Evolutionary conservation across 2,797 vertebrate genomes (phyloP).

Genomic region (Allobates femoralis): DNA sequence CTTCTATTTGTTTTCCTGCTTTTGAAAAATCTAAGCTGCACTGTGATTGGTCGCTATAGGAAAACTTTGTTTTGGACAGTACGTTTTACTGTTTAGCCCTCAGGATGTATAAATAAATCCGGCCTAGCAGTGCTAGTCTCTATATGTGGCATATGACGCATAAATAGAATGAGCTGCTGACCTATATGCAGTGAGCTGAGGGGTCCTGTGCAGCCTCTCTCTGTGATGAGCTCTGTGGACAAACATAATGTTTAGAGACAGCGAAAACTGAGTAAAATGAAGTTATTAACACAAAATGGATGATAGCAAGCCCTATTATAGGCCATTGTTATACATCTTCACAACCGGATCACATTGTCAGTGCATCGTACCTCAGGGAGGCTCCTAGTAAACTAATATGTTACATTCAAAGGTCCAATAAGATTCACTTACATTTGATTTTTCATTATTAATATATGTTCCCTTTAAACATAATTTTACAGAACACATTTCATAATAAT

Average conservation of each 20-base stretch:
- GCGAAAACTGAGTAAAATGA: constrained; percentile 2
- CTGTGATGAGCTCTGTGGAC: constrained; percentile 60
- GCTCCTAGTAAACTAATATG: neutral
- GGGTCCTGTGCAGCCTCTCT: constrained; percentile 55
- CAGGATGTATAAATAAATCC: neutral
- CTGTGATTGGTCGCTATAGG: constrained; percentile 1
- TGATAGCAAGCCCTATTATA: neutral
- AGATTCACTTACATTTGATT: neutral
- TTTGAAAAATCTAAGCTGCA: neutral
- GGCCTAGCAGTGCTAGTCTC: neutral
- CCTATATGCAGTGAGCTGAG: constrained; percentile 55
- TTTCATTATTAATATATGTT: neutral
- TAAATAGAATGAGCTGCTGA: constrained; percentile 46
- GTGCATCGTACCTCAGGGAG: neutral
- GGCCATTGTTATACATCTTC: neutral
- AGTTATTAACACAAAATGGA: neutral
- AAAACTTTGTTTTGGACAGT: neutral
- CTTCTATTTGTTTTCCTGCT: neutral
- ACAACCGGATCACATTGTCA: neutral
- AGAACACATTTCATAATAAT: neutral
- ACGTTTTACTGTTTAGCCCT: neutral
- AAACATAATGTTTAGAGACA: constrained; percentile 55
- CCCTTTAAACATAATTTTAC: neutral
- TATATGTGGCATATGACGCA: neutral
- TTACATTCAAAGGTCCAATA: neutral